Percentiles rank a stretch among this genome's conserved stretches.
Conservation (phyloP, 2,113 vertebrate genomes). For the Pachyramphus minor region DNA sequence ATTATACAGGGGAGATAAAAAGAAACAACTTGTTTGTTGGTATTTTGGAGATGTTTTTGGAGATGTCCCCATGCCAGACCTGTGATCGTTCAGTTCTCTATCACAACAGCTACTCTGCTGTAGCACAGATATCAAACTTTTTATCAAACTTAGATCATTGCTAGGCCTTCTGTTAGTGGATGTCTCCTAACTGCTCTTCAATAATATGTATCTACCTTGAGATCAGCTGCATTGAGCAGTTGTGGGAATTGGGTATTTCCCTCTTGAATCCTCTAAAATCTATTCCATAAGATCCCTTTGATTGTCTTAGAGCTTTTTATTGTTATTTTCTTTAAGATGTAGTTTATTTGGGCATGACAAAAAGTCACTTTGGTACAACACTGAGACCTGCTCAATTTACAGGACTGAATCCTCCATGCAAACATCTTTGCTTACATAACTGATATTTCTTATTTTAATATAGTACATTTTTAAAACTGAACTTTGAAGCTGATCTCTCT, state of each 20-base stretch:
- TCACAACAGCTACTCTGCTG: background rate
- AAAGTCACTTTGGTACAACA: background rate
- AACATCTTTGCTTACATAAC: background rate
- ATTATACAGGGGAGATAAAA: background rate
- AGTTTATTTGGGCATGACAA: background rate
- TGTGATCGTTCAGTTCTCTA: background rate
- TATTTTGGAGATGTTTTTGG: background rate
- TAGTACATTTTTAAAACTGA: background rate
- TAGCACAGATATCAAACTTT: background rate
- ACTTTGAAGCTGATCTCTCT: background rate
- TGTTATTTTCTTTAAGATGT: background rate
- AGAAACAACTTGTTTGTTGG: background rate
- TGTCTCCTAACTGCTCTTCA: background rate
- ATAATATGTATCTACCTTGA: background rate
- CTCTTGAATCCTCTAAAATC: background rate
- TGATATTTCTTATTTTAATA: constrained; percentile 13
- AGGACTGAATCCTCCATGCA: background rate
- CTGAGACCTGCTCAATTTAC: background rate
- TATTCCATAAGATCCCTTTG: background rate
- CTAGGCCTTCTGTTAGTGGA: background rate
- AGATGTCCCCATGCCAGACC: background rate
- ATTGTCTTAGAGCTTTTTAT: background rate
- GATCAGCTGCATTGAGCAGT: background rate
- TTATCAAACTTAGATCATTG: background rate
- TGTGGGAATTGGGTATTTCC: background rate